Evolutionary conservation across 1,140 invertebrate species (phyloP).

Genomic region (Brachionus plicatilis): DNA sequence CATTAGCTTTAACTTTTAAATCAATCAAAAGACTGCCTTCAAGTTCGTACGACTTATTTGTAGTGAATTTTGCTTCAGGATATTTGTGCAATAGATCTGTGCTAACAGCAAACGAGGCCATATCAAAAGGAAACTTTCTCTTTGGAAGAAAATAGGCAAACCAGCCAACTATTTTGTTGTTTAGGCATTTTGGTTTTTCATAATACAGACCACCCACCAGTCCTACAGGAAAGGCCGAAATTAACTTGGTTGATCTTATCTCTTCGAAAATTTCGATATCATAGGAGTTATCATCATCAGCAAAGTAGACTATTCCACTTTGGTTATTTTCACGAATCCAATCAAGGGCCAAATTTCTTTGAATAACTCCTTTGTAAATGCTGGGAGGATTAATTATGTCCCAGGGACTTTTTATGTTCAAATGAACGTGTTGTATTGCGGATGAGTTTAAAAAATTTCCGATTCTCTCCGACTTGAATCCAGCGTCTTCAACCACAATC

Average conservation of each 20-base stretch:
- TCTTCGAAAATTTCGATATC: conserved; percentile 80
- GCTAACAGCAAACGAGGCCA: conserved; percentile 97
- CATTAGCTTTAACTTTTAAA: conserved; percentile 67
- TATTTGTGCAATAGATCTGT: conserved; percentile 62
- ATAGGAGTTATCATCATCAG: conserved; percentile 97
- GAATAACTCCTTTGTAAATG: conserved; percentile 85
- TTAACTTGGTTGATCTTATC: conserved; percentile 75
- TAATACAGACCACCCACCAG: conserved; percentile 63
- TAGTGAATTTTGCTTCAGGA: conserved; percentile 73
- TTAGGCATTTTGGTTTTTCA: conserved; percentile 50
- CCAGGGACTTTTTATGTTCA: conserved; percentile 70
- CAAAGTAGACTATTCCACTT: conserved; percentile 71
- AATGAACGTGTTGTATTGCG: conserved; percentile 69
- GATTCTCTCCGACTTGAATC: conserved; percentile 68
- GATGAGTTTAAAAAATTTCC: conserved; percentile 68
- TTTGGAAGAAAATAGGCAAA: conserved; percentile 82
- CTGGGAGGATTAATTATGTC: conserved; percentile 65
- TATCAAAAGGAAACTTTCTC: conserved; percentile 87
- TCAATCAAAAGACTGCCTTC: conserved; percentile 84
- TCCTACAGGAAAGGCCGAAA: conserved; percentile 95
- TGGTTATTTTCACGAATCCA: conserved; percentile 72
- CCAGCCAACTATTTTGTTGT: conserved; percentile 63
- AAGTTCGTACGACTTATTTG: conserved; percentile 74
- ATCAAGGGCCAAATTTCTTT: conserved; percentile 78
- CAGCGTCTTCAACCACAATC: conserved; percentile 82